Evolutionary conservation across 2,797 vertebrate genomes (phyloP).

Genomic region (Megaceryle alcyon): DNA sequence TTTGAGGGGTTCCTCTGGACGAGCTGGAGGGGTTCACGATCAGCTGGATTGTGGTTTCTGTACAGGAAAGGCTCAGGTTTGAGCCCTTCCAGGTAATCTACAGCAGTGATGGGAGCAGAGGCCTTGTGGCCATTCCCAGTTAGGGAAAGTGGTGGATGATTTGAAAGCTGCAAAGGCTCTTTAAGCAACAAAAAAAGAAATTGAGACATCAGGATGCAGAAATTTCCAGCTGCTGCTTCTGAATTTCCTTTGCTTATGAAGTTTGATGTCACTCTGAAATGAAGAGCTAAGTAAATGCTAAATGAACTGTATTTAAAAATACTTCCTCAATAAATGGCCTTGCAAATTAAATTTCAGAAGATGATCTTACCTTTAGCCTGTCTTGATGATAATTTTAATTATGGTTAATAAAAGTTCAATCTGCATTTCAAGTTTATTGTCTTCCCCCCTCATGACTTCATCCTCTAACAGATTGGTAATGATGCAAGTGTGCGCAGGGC

Average conservation of each 20-base stretch:
- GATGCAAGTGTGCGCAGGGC: neutral
- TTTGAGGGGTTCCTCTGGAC: neutral
- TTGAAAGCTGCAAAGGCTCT: neutral
- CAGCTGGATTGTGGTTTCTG: neutral
- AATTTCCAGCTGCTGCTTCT: constrained; percentile 28
- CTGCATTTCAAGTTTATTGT: constrained; percentile 37
- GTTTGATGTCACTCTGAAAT: constrained; percentile 16
- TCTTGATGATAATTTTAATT: constrained; percentile 58
- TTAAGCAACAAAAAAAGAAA: neutral
- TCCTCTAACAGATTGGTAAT: neutral
- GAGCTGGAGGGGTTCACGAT: neutral
- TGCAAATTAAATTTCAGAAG: constrained; percentile 51
- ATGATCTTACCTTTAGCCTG: constrained; percentile 39
- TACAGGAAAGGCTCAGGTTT: neutral
- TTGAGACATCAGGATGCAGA: neutral
- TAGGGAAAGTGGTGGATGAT: neutral
- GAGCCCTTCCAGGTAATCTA: neutral
- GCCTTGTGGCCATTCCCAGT: neutral
- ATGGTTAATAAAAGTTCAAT: constrained; percentile 37
- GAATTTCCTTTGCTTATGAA: constrained; percentile 41
- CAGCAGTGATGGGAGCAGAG: neutral
- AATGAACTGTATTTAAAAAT: constrained; percentile 51
- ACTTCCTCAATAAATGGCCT: constrained; percentile 36
- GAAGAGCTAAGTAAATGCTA: constrained; percentile 43
- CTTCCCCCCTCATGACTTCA: constrained; percentile 3